phyloP scores from a whole-genome alignment of 2,888 invertebrate species.

The Plagiodera versicolora region DNA sequence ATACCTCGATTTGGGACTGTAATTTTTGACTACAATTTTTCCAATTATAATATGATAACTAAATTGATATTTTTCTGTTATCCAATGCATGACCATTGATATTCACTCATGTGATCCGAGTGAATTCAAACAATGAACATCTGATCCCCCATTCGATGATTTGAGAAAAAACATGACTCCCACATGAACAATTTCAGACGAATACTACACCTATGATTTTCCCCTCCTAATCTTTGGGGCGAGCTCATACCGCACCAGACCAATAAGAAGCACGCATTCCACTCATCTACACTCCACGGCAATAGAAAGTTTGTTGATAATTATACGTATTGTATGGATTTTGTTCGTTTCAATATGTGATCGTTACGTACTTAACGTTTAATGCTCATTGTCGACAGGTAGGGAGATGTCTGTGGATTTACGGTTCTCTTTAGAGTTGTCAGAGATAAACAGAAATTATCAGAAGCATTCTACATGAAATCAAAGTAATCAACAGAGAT shows the following conservation, averaged over 20 bases:
- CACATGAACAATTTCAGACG: conserved; percentile 35
- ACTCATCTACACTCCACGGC: conserved; percentile 9
- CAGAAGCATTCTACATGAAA: too few species aligned
- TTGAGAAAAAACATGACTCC: conserved; percentile 37
- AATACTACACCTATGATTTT: conserved; percentile 36
- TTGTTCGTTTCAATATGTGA: neutral
- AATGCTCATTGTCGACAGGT: neutral
- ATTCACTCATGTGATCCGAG: too few species aligned
- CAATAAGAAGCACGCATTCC: conserved; percentile 16
- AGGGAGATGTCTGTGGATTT: too few species aligned
- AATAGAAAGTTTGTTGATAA: conserved; percentile 19
- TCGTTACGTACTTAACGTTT: too few species aligned
- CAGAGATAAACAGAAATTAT: too few species aligned
- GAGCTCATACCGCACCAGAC: conserved; percentile 19
- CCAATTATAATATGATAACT: too few species aligned
- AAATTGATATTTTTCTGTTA: too few species aligned
- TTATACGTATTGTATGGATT: conserved; percentile 4
- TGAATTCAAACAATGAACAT: neutral
- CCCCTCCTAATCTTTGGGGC: conserved; percentile 32
- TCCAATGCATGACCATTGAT: too few species aligned
- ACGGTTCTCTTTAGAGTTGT: too few species aligned
- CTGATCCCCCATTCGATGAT: conserved; percentile 21
- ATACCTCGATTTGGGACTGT: too few species aligned
- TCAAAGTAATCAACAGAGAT: too few species aligned
- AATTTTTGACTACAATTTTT: too few species aligned